A percentile compares a stretch with the other conserved stretches of the same genome.
These are phyloP conservation scores for Pedetes capensis DNA, from an alignment of 2,113 vertebrate species.

Conservation along the genomic window DNA sequence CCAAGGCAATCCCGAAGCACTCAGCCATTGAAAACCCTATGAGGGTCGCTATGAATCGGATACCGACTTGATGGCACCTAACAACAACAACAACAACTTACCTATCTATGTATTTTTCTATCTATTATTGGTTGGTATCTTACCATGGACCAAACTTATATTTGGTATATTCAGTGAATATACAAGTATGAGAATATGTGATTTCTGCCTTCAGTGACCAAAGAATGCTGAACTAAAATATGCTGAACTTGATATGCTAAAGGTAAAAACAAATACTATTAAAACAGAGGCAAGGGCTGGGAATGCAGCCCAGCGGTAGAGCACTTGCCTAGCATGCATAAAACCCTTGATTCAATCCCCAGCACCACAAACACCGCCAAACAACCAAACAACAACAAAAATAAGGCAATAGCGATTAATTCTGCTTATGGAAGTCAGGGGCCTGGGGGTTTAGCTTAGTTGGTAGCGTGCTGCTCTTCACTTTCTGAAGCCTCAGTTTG, in stretches of 20 bases:
- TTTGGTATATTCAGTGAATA: conserved; percentile 11
- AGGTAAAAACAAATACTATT: conserved; percentile 38
- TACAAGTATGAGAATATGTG: conserved; percentile 11
- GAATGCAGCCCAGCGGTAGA: background rate
- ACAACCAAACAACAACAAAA: too few species aligned
- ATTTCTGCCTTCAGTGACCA: conserved; percentile 21
- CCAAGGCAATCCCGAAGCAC: too few species aligned
- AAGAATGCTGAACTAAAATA: conserved; percentile 29
- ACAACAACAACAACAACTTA: too few species aligned
- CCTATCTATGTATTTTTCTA: background rate
- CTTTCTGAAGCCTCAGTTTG: too few species aligned
- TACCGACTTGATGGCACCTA: too few species aligned
- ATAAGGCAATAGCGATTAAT: conserved; percentile 52
- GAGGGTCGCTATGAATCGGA: too few species aligned
- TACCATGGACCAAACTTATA: conserved; percentile 8
- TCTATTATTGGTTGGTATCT: background rate
- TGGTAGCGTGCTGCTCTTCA: too few species aligned
- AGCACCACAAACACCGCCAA: background rate
- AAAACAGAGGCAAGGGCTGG: conserved; percentile 18
- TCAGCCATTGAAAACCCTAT: too few species aligned
- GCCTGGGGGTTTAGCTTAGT: too few species aligned
- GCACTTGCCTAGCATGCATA: background rate
- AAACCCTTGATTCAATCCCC: background rate
- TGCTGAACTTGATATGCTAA: conserved; percentile 27
- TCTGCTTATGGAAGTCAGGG: conserved; percentile 49